phyloP scores from a whole-genome alignment of 2,113 vertebrate genomes.

The Tricholaema leucomelas region DNA sequence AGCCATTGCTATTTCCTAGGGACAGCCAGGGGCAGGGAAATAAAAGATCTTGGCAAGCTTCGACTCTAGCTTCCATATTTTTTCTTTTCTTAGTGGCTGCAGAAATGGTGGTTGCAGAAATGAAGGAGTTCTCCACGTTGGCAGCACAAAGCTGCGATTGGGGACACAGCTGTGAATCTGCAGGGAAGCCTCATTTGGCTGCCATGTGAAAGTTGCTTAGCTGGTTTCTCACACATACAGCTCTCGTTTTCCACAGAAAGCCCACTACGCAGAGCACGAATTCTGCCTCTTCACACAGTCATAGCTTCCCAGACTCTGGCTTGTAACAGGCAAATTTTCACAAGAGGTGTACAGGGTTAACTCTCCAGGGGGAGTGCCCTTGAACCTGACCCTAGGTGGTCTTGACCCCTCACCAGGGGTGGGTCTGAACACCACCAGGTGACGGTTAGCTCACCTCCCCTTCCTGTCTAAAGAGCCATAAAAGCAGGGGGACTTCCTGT shows the following conservation, averaged over 20 bases:
- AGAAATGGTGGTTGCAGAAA: conserved; percentile 26
- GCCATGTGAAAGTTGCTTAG: conserved; percentile 59
- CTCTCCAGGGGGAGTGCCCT: no score
- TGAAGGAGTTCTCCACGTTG: conserved; percentile 12
- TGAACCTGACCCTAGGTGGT: no score
- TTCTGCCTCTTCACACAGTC: conserved; percentile 5
- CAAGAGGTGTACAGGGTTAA: no score
- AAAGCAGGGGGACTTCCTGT: no score
- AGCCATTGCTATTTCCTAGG: not conserved
- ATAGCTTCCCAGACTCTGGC: not conserved
- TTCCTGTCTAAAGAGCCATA: no score
- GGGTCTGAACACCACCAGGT: no score
- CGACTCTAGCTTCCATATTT: not conserved
- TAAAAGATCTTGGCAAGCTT: not conserved
- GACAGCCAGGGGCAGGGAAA: not conserved
- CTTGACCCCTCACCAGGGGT: no score
- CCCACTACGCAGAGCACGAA: conserved; percentile 28
- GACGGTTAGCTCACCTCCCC: no score
- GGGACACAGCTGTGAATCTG: conserved; percentile 51
- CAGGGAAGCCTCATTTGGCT: conserved; percentile 53
- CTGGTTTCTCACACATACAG: conserved; percentile 36
- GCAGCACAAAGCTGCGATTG: not conserved
- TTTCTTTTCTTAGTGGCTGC: conserved; percentile 4
- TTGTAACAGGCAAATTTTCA: not conserved
- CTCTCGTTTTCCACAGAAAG: conserved; percentile 47